A percentile compares a stretch with the other conserved stretches of the same genome.
These are phyloP conservation scores for Aphis gossypii DNA, from an alignment of 1,140 invertebrate species.

Conservation along the genomic window DNA sequence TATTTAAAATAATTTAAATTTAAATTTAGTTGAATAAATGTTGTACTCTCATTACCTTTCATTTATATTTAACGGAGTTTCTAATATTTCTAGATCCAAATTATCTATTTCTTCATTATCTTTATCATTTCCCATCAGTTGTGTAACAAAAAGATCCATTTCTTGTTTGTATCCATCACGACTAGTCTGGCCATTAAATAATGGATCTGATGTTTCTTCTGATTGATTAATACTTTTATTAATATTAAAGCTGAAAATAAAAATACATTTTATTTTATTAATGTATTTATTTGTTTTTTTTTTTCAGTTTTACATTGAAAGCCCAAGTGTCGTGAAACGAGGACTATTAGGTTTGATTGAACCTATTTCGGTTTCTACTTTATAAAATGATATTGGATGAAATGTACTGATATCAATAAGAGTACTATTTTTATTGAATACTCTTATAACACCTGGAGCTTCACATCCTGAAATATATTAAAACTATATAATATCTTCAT, in stretches of 20 bases:
- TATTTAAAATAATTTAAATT: background rate
- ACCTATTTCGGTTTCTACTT: constrained; percentile 59
- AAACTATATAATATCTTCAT: background rate
- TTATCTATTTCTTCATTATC: background rate
- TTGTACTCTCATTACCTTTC: constrained; percentile 20
- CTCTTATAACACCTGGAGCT: constrained; percentile 61
- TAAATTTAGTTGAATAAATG: background rate
- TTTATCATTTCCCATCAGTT: constrained; percentile 59
- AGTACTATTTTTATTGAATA: constrained; percentile 60
- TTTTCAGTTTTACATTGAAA: constrained; percentile 61
- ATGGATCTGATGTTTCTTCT: constrained; percentile 44
- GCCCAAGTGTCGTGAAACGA: constrained; percentile 61
- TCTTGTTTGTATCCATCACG: constrained; percentile 61
- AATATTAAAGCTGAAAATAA: constrained; percentile 40
- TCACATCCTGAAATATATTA: constrained; percentile 61
- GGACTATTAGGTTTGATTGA: constrained; percentile 61
- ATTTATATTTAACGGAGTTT: background rate
- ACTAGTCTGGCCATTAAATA: constrained; percentile 42
- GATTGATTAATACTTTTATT: constrained; percentile 46
- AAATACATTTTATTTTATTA: background rate
- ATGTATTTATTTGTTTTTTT: background rate
- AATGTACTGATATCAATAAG: constrained; percentile 61
- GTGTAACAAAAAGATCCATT: constrained; percentile 61
- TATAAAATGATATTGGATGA: constrained; percentile 60
- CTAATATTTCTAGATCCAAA: constrained; percentile 49